These are phyloP conservation scores for Chrysopilus asiliformis DNA, from an alignment of 2,888 invertebrate species.

Conservation along the genomic window DNA sequence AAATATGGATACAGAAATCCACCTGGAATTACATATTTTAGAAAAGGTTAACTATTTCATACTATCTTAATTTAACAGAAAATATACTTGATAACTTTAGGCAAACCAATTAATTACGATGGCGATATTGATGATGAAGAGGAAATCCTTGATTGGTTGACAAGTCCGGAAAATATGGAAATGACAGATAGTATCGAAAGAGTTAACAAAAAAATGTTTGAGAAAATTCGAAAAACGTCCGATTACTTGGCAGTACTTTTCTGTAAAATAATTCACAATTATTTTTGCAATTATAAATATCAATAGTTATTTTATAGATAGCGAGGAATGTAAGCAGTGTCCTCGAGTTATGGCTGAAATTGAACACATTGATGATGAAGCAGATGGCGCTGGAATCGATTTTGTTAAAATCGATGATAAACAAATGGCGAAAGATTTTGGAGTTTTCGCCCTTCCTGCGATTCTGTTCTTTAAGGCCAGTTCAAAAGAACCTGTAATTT, in stretches of 20 bases:
- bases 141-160: conserved; percentile 76
- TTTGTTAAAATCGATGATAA: conserved; percentile 87
- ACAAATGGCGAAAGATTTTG: conserved; percentile 71
- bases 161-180: conserved; percentile 89
- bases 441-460: conserved; percentile 81
- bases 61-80: neutral
- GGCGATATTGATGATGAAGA: conserved; percentile 88
- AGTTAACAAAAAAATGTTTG: conserved; percentile 86
- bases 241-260: conserved; percentile 87
- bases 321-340: conserved; percentile 90
- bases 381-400: conserved; percentile 78
- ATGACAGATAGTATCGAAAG: conserved; percentile 83
- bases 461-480: conserved; percentile 81
- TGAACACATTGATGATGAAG: conserved; percentile 89
- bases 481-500: conserved; percentile 80
- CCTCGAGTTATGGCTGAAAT: conserved; percentile 75
- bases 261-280: conserved; percentile 48
- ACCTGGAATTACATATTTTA: conserved; percentile 82
- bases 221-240: conserved; percentile 74
- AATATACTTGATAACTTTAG: conserved; percentile 15
- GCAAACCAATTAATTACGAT: conserved; percentile 79
- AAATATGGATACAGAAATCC: conserved; percentile 83
- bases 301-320: conserved; percentile 40
- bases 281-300: neutral
- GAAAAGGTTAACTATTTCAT: conserved; percentile 44